A percentile compares a stretch with the other conserved stretches of the same genome.
phyloP scores from a whole-genome alignment of 2,888 invertebrate species.

The Polietes domitor region DNA sequence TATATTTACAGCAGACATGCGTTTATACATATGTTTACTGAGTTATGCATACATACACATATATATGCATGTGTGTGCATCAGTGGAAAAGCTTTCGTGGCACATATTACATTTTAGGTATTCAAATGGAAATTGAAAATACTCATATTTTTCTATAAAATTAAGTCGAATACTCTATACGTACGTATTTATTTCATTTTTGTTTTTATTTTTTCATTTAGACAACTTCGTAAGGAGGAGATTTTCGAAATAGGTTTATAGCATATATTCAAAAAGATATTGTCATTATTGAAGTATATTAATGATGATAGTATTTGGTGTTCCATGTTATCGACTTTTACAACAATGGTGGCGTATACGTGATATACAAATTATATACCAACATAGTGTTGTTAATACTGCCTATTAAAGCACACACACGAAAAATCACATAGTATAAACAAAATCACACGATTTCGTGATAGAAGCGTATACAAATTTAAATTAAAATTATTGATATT shows the following conservation, averaged over 20 bases:
- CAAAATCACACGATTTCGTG: too few species aligned
- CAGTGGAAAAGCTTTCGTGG: constrained; percentile 49
- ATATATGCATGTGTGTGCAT: constrained; percentile 44
- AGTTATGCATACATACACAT: constrained; percentile 40
- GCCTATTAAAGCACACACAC: too few species aligned
- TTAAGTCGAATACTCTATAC: background rate
- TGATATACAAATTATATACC: too few species aligned
- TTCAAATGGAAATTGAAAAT: constrained; percentile 5
- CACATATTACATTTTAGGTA: constrained; percentile 41
- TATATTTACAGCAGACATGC: constrained; percentile 19
- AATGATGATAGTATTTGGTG: too few species aligned
- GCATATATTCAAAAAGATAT: too few species aligned
- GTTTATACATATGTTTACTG: constrained; percentile 51
- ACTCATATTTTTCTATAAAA: background rate
- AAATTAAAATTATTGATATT: too few species aligned
- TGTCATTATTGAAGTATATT: too few species aligned
- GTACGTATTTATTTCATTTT: constrained; percentile 5
- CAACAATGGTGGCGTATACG: background rate
- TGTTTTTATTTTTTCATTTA: background rate
- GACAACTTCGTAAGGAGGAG: background rate
- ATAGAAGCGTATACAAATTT: too few species aligned
- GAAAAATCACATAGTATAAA: too few species aligned
- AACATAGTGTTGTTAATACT: too few species aligned
- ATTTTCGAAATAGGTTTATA: background rate
- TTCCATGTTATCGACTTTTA: too few species aligned